Conservation (phyloP, 2,797 vertebrate genomes). For the Anableps anableps region DNA sequence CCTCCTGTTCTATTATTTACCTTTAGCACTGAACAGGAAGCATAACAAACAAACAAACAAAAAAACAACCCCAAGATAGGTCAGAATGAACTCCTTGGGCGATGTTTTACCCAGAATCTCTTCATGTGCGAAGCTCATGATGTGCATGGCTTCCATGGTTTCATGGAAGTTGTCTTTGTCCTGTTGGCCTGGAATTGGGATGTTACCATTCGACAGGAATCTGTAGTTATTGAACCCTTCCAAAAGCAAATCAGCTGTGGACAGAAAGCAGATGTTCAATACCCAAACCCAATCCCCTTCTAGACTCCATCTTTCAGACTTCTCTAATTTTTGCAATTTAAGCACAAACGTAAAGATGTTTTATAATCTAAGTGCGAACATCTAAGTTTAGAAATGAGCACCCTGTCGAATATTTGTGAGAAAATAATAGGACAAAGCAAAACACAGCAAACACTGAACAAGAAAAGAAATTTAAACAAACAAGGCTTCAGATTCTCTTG, state of each 20-base stretch:
- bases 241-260: constrained; percentile 92
- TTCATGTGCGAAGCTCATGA: constrained; percentile 97
- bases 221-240: constrained; percentile 96
- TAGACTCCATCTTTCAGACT: background rate
- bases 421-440: background rate
- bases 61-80: constrained; percentile 6
- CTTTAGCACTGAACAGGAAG: background rate
- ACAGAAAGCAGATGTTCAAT: constrained; percentile 19
- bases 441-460: background rate
- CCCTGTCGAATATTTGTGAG: background rate
- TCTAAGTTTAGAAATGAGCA: background rate
- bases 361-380: background rate
- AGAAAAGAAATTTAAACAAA: background rate
- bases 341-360: background rate
- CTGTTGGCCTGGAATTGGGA: constrained; percentile 96
- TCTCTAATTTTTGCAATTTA: background rate
- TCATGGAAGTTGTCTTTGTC: constrained; percentile 99
- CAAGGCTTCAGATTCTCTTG: background rate
- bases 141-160: constrained; percentile 99
- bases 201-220: constrained; percentile 96
- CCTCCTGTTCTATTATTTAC: background rate
- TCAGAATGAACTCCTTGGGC: background rate
- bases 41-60: background rate
- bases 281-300: background rate
- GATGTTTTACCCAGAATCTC: constrained; percentile 89